Evolutionary conservation across 1,140 invertebrate species (phyloP), one percentile per base, ranked within the genome.

Genomic region (Penaeus indicus): DNA sequence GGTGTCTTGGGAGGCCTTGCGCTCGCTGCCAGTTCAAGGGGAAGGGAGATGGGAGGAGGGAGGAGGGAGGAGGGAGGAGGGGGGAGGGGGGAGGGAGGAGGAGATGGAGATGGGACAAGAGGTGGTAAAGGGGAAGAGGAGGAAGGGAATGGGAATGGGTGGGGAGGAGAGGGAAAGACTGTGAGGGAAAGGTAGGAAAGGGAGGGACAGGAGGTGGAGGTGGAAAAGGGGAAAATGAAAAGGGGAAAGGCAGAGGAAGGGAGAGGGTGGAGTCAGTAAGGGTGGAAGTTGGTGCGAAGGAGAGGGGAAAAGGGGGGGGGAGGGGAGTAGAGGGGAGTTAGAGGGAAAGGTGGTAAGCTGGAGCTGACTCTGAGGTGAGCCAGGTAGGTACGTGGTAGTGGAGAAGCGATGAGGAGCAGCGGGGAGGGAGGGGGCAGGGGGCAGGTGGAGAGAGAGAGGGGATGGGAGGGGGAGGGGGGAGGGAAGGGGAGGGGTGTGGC

Each of bases 161-260:
- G 60, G 79, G 60, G 79, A 81, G 42, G 60, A 54, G 79, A 54
- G 79, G 79, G 79, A 81, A 38, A 54, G 79, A 81, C 27, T 4
- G 78, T 62, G 80, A 83, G 16, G 64, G 79, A 60, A 54, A 54
- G 61, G 42, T 38, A 81, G 42, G 60, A 54, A 0, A n/a, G 61
- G 60, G 61, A 82, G 18, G 27, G 47, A 63, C 0, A 19, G 21
- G 13, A 27, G 18, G 22, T 7, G 38, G 19, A 60, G 42, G n/a
- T 10, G 38, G 54, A 82, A 42, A 82, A 2, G 54, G 11, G 80
- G n/a, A 22, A 11, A 62, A 25, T 10, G n/a, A 3, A 47, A 42
- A 32, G 11, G 42, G 38, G 25, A 78, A 47, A 10, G 42, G n/a
- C 11, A 25, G 22, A 21, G 27, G n/a, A 32, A 32, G 38, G 77